Conservation (phyloP, 2,888 invertebrate species). For the Pyrrhosoma nymphula region DNA sequence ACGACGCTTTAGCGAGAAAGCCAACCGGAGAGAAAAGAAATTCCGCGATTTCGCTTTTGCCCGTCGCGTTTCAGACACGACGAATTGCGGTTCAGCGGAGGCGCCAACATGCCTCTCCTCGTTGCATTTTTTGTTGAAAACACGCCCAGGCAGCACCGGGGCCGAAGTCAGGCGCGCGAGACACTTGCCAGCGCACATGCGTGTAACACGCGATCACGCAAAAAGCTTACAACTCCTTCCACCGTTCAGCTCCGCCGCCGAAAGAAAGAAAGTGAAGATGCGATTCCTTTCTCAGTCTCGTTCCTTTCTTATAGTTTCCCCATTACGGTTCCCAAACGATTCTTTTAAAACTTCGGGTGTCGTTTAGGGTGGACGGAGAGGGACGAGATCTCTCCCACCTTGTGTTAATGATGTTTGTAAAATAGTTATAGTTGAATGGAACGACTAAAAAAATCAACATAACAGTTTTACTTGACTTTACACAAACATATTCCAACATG, state of each 20-base stretch:
- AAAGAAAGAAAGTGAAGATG: background rate
- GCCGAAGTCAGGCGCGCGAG: background rate
- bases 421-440: too few species aligned
- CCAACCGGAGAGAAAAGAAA: background rate
- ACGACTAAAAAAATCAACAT: too few species aligned
- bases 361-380: too few species aligned
- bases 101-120: background rate
- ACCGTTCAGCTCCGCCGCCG: background rate
- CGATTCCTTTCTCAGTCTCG: background rate
- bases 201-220: background rate
- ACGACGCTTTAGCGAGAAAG: background rate
- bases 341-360: background rate
- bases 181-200: background rate
- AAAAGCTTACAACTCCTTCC: background rate
- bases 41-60: background rate
- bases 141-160: background rate
- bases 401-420: too few species aligned
- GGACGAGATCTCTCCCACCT: too few species aligned
- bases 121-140: background rate
- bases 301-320: background rate
- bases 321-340: background rate
- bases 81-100: background rate
- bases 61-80: background rate
- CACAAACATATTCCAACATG: too few species aligned
- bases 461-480: too few species aligned